phyloP scores from a whole-genome alignment of 2,888 invertebrate species.

The Thymelicus lineola region DNA sequence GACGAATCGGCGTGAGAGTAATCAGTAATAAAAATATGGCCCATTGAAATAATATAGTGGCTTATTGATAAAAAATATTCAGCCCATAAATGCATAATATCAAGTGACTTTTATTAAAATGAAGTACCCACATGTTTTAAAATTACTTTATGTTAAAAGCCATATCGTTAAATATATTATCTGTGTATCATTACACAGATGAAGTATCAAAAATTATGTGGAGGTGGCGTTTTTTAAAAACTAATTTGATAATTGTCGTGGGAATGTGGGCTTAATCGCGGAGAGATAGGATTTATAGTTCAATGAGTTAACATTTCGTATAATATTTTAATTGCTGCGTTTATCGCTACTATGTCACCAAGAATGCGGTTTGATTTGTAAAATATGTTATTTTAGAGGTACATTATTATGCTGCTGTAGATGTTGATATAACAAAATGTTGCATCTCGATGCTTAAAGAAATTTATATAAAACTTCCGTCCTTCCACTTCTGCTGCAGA shows the following conservation, averaged over 20 bases:
- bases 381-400: conserved; percentile 17
- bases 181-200: conserved; percentile 25
- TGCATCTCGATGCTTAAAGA: neutral
- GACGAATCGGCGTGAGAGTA: conserved; percentile 70
- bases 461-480: neutral
- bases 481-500: neutral
- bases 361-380: conserved; percentile 31
- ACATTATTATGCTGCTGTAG: conserved; percentile 1
- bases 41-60: conserved; percentile 53
- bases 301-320: conserved; percentile 10
- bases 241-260: conserved; percentile 20
- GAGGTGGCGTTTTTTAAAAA: conserved; percentile 34
- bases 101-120: conserved; percentile 61
- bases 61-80: conserved; percentile 72
- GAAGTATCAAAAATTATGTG: conserved; percentile 34
- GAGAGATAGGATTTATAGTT: conserved; percentile 7
- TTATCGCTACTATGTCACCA: conserved; percentile 22
- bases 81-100: conserved; percentile 56
- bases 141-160: conserved; percentile 47
- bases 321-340: conserved; percentile 35
- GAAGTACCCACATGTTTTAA: conserved; percentile 72
- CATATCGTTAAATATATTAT: conserved; percentile 32
- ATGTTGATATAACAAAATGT: conserved; percentile 17
- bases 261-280: conserved; percentile 2
- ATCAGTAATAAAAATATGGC: conserved; percentile 58